Evolutionary conservation across 2,888 invertebrate genomes (phyloP).

Genomic region (Drosophila birchii): DNA sequence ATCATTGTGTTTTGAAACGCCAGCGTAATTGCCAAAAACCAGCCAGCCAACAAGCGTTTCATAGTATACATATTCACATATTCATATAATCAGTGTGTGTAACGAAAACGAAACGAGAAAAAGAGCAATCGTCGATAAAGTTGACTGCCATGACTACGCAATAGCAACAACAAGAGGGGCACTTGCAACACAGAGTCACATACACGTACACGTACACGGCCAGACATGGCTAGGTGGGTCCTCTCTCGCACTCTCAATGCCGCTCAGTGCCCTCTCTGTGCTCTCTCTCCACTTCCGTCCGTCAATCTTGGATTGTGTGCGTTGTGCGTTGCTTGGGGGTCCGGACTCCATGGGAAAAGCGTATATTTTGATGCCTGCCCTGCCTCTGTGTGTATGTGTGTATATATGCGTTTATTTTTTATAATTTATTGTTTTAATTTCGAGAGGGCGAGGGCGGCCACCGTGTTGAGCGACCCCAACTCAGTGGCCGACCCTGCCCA

Average conservation of each 20-base stretch:
- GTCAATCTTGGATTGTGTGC: conserved; percentile 2
- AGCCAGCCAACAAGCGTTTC: conserved; percentile 53
- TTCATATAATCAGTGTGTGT: conserved; percentile 76
- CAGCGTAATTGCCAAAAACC: conserved; percentile 49
- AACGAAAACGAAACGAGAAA: conserved; percentile 43
- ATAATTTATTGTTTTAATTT: conserved; percentile 74
- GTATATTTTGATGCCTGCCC: conserved; percentile 36
- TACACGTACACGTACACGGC: not conserved
- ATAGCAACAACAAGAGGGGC: conserved; percentile 74
- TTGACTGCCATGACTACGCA: conserved; percentile 77
- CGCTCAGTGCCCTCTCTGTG: conserved; percentile 37
- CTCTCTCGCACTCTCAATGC: conserved; percentile 44
- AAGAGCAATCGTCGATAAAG: conserved; percentile 70
- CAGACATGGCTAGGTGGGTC: conserved; percentile 45
- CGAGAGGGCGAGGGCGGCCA: conserved; percentile 57
- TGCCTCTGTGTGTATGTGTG: conserved; percentile 16
- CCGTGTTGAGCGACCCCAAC: conserved; percentile 25
- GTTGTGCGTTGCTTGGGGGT: conserved; percentile 22
- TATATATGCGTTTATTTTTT: conserved; percentile 56
- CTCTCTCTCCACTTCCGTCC: conserved; percentile 29
- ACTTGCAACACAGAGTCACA: conserved; percentile 12
- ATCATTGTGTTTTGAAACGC: conserved; percentile 48
- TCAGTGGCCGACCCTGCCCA: conserved; percentile 24
- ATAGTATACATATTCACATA: conserved; percentile 70
- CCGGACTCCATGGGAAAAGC: conserved; percentile 32